These are phyloP conservation scores for Pseudococcus viburni DNA, from an alignment of 2,888 invertebrate genomes.

Conservation along the genomic window DNA sequence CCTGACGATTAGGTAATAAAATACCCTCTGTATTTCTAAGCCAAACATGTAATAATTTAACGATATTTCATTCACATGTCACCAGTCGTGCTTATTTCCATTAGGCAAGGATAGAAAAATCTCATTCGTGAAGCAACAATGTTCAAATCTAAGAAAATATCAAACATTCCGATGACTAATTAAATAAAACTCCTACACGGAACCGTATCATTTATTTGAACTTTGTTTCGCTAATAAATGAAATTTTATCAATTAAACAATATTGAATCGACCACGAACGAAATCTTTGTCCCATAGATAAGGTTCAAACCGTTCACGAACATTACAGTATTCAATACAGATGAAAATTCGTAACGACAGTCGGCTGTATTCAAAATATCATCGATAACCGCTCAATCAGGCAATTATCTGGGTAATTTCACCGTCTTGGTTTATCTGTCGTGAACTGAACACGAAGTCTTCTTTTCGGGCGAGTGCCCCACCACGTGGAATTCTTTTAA, in stretches of 20 bases:
- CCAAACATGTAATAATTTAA: no score
- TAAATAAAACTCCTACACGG: neutral
- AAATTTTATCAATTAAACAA: neutral
- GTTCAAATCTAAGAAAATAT: neutral
- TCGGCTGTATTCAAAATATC: neutral
- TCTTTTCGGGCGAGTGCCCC: neutral
- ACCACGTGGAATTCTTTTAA: constrained; percentile 9
- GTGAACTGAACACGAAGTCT: neutral
- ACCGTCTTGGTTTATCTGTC: constrained; percentile 2
- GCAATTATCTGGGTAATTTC: constrained; percentile 9
- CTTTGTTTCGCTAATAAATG: neutral
- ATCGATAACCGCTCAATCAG: neutral
- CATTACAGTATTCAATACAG: neutral
- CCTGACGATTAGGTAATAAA: no score
- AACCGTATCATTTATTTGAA: neutral
- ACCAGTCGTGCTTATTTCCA: no score
- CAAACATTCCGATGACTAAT: neutral
- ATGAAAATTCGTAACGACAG: neutral
- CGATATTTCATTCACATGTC: no score
- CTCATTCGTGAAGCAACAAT: no score
- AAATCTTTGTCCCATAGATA: constrained; percentile 44
- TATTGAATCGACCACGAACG: neutral
- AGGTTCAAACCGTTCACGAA: neutral
- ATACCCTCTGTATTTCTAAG: no score
- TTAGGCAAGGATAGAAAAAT: no score